phyloP scores from a whole-genome alignment of 2,113 vertebrate genomes.

The Fregata magnificens region DNA sequence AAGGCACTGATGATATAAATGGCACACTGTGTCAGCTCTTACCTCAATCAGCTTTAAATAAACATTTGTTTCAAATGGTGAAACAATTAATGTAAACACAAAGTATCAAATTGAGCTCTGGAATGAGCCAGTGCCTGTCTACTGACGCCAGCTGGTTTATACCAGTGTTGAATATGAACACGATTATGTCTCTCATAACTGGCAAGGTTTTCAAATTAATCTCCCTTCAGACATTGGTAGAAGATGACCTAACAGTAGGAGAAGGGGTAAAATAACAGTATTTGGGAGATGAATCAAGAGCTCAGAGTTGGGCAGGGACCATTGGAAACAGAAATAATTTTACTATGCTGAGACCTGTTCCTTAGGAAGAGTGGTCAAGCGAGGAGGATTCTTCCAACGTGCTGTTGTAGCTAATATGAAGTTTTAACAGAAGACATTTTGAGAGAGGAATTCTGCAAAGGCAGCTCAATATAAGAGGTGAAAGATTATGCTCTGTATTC shows the following conservation, averaged over 20 bases:
- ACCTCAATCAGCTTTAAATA: conserved; percentile 57
- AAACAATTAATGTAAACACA: conserved; percentile 48
- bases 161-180: neutral
- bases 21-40: conserved; percentile 46
- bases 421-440: neutral
- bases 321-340: neutral
- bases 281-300: neutral
- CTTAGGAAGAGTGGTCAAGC: neutral
- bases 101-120: neutral
- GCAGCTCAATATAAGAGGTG: neutral
- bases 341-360: neutral
- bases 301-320: neutral
- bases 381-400: neutral
- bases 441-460: neutral
- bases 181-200: neutral
- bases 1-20: conserved; percentile 42
- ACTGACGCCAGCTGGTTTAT: neutral
- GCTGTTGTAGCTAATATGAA: neutral
- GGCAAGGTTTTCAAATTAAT: neutral
- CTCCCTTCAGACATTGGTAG: neutral
- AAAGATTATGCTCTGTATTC: neutral
- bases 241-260: neutral
- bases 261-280: neutral
- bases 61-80: conserved; percentile 49
- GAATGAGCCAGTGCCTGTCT: neutral